A percentile compares a stretch with the other conserved stretches of the same genome.
Conservation (phyloP, 2,797 vertebrate species). For the Garrulus glandarius region DNA sequence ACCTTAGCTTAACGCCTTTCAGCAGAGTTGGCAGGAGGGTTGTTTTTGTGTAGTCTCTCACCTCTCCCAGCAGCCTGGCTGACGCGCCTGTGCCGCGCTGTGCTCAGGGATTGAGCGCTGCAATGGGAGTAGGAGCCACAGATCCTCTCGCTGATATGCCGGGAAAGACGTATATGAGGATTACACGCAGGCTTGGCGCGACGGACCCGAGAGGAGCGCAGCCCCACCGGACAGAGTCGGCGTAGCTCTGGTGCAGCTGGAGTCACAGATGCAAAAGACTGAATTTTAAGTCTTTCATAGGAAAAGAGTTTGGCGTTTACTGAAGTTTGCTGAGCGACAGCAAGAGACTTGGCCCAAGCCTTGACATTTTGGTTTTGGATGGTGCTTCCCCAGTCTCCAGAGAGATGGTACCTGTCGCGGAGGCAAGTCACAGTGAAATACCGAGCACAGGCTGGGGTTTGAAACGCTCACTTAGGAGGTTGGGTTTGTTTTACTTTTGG, state of each 20-base stretch:
- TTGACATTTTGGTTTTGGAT: constrained; percentile 53
- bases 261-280: not conserved
- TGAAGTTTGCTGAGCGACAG: constrained; percentile 27
- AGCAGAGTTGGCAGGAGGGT: constrained; percentile 49
- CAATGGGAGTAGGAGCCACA: constrained; percentile 53
- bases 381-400: constrained; percentile 5
- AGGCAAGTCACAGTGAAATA: constrained; percentile 50
- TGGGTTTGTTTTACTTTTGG: not conserved
- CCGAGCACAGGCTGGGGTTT: not conserved
- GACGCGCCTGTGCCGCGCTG: not conserved
- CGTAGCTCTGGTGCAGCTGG: not conserved
- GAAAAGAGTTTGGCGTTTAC: not conserved
- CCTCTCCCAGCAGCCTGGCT: constrained; percentile 42
- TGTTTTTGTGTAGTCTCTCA: constrained; percentile 61
- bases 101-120: not conserved
- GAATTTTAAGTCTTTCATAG: constrained; percentile 1
- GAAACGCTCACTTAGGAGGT: not conserved
- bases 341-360: not conserved
- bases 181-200: not conserved
- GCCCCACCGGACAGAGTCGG: not conserved
- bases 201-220: not conserved
- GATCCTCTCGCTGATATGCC: constrained; percentile 45
- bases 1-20: constrained; percentile 52
- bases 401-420: constrained; percentile 25
- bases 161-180: not conserved